Evolutionary conservation across 2,888 invertebrate species (phyloP).

Genomic region (Dimorphilus gyrociliatus): DNA sequence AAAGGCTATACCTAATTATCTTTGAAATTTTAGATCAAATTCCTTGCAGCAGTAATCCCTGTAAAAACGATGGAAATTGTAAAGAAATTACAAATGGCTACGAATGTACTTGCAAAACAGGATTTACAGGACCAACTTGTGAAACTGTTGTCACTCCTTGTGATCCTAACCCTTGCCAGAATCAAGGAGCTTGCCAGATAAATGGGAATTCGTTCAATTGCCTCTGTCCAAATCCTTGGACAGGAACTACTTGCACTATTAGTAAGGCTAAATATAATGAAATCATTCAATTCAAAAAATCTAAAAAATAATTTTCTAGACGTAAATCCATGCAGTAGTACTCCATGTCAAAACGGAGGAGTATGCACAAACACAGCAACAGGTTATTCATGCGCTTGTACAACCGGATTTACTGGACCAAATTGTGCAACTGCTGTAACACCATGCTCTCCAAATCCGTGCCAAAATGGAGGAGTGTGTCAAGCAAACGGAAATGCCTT

Average conservation of each 20-base stretch:
- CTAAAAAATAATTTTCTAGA: no score
- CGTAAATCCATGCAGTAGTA: constrained; percentile 15
- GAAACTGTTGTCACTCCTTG: constrained; percentile 13
- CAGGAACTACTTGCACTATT: no score
- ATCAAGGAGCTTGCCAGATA: no score
- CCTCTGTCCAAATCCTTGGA: no score
- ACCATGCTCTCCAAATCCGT: constrained; percentile 12
- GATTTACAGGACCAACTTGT: constrained; percentile 18
- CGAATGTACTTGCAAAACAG: constrained; percentile 16
- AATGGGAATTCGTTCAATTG: no score
- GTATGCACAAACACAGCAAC: constrained; percentile 10
- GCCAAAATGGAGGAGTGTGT: constrained; percentile 11
- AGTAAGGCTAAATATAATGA: no score
- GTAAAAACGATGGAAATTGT: constrained; percentile 4
- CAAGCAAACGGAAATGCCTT: constrained; percentile 7
- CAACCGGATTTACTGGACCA: constrained; percentile 2
- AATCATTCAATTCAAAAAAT: no score
- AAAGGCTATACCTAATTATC: no score
- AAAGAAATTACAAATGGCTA: not conserved
- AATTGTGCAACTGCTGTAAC: constrained; percentile 3
- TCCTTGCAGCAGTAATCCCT: constrained; percentile 7
- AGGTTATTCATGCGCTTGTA: constrained; percentile 5
- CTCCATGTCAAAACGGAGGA: constrained; percentile 18
- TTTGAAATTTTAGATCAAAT: no score
- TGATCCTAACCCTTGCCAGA: constrained; percentile 10